phyloP scores from a whole-genome alignment of 2,113 vertebrate species.

The Tachysurus fulvidraco region DNA sequence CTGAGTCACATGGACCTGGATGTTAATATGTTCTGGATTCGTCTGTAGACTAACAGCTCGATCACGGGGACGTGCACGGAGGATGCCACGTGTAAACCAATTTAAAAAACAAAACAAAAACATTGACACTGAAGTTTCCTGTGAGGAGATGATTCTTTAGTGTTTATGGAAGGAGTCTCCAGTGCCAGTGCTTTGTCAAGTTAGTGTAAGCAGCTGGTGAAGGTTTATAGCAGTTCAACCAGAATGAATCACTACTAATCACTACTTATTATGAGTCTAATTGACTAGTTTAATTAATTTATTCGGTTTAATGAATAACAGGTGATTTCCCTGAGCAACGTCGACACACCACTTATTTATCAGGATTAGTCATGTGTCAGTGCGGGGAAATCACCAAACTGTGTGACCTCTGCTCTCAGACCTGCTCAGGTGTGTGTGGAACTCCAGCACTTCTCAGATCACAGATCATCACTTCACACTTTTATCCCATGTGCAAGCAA shows the following conservation, averaged over 20 bases:
- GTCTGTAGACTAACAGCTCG: too few relatives aligned
- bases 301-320: background rate
- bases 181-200: background rate
- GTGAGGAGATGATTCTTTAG: background rate
- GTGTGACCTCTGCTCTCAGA: background rate
- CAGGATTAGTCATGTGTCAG: background rate
- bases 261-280: background rate
- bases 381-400: background rate
- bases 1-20: background rate
- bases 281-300: background rate
- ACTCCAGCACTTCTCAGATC: background rate
- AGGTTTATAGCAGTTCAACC: too few relatives aligned
- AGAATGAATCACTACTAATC: too few relatives aligned
- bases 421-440: conserved; percentile 11
- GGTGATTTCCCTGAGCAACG: background rate
- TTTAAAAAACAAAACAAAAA: too few relatives aligned
- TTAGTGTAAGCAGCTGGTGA: background rate
- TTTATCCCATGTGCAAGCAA: background rate
- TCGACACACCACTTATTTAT: background rate
- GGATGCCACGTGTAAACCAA: too few relatives aligned
- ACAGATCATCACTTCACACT: background rate
- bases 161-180: background rate
- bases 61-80: too few relatives aligned
- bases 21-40: background rate
- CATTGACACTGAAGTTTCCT: background rate